A percentile compares a stretch with the other conserved stretches of the same genome.
Conservation (phyloP, 2,888 invertebrate species). For the Caenorhabditis sp. region DNA sequence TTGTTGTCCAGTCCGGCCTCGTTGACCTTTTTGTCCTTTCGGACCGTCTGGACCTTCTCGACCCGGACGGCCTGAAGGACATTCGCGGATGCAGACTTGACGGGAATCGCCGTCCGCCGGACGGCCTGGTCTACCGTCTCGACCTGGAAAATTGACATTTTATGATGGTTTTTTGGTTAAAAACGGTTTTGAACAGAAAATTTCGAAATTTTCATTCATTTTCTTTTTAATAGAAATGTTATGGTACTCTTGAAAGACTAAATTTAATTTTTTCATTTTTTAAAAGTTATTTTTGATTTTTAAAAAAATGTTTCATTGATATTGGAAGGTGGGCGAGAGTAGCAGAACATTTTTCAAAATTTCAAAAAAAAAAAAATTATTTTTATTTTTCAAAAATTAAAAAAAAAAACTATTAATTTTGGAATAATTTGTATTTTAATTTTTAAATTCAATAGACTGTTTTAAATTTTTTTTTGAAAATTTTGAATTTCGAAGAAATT, state of each 20-base stretch:
- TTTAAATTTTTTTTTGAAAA: conserved; percentile 5
- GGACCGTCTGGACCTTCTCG: conserved; percentile 60
- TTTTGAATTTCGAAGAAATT: background rate
- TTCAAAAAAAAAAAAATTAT: background rate
- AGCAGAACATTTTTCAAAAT: background rate
- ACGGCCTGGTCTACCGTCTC: conserved; percentile 62
- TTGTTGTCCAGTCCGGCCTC: conserved; percentile 58
- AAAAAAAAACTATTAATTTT: no score
- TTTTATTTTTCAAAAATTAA: background rate
- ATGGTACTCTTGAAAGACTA: no score
- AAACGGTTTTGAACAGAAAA: no score
- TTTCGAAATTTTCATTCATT: no score
- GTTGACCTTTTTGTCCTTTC: conserved; percentile 65
- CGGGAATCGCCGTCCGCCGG: conserved; percentile 68
- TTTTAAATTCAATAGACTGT: no score
- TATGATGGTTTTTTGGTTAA: no score
- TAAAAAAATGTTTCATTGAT: no score
- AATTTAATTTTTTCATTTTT: no score
- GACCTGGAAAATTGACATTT: conserved; percentile 40
- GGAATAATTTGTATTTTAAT: no score
- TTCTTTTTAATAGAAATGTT: no score
- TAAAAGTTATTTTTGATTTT: no score
- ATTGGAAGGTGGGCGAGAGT: no score
- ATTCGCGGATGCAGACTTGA: conserved; percentile 62
- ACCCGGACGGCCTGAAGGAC: conserved; percentile 67